Evolutionary conservation across 2,113 vertebrate species (phyloP), one percentile per base, ranked within the genome.

Genomic region (Gila orcuttii): DNA sequence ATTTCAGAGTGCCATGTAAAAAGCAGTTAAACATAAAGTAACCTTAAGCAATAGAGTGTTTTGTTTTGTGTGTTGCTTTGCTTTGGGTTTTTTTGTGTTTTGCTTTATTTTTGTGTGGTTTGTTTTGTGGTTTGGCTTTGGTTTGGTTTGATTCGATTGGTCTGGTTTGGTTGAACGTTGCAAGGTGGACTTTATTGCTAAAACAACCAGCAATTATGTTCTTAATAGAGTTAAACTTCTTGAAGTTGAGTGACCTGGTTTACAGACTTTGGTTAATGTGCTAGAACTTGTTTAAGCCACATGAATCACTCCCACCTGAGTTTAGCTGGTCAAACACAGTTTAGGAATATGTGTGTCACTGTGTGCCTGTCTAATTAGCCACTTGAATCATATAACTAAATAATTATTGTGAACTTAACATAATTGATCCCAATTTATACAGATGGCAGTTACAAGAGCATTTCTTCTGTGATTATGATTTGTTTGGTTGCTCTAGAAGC

Each of bases 331-430:
- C 74, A 12, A 28, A 45, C 23, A 8, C 71, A 76, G 2, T 42
- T 47, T 31, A 60, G 76, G 15, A 66, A 47, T 13, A 55, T 39
- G 52, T 86, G 73, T 83, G 62, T 88, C 84, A 88, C 68, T n/a
- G 69, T 15, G 15, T 60, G 33, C 59, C 33, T 85, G 50, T 76
- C 31, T 60, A n/a, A 75, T 83, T 74, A 57, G 39, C 73, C 57
- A 55, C 62, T 71, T 52, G 28, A 83, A 23, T 50, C 33, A 15
- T 28, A 42, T 62, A 33, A 50, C 52, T 52, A 36, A 31, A n/a
- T 47, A 85, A 69, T 85, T 66, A 31, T 39, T 42, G 11, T 25
- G 55, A 36, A 60, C 55, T 39, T 33, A 68, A 74, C 78, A 36
- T 12, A 69, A 42, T 39, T 73, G 55, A 33, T 31, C 62, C 31